Evolutionary conservation across 2,888 invertebrate species (phyloP).

Genomic region (Amiota communis): DNA sequence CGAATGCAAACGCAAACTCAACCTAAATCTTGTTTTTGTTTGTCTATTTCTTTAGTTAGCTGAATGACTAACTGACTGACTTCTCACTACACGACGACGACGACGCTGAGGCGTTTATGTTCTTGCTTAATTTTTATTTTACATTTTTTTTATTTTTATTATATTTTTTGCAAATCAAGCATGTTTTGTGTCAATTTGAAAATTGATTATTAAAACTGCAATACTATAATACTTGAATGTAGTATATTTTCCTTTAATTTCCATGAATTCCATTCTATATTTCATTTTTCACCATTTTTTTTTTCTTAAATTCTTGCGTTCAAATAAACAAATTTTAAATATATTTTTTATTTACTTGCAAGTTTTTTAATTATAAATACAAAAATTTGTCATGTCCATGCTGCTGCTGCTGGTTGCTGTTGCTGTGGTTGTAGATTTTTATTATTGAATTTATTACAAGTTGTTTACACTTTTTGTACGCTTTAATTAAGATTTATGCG

Average conservation of each 20-base stretch:
- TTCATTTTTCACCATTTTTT: slow-evolving; percentile 2
- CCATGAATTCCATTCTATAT: no score
- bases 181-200: slow-evolving; percentile 26
- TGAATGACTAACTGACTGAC: no score
- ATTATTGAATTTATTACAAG: slow-evolving; percentile 26
- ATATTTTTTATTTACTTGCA: not conserved
- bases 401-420: not conserved
- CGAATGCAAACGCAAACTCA: not conserved
- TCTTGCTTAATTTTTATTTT: slow-evolving; percentile 14
- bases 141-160: no score
- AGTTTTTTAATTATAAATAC: slow-evolving; percentile 20
- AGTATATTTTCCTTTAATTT: no score
- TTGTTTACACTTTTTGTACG: slow-evolving; percentile 16
- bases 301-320: not conserved
- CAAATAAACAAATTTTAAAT: no score
- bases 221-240: no score
- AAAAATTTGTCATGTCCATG: not conserved
- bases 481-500: slow-evolving; percentile 25
- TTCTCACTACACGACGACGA: no score
- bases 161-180: slow-evolving; percentile 26
- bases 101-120: slow-evolving; percentile 14
- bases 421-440: not conserved
- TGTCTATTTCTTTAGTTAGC: no score
- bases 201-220: slow-evolving; percentile 12
- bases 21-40: not conserved